phyloP scores from a whole-genome alignment of 2,797 vertebrate species.

The Acrossocheilus fasciatus region DNA sequence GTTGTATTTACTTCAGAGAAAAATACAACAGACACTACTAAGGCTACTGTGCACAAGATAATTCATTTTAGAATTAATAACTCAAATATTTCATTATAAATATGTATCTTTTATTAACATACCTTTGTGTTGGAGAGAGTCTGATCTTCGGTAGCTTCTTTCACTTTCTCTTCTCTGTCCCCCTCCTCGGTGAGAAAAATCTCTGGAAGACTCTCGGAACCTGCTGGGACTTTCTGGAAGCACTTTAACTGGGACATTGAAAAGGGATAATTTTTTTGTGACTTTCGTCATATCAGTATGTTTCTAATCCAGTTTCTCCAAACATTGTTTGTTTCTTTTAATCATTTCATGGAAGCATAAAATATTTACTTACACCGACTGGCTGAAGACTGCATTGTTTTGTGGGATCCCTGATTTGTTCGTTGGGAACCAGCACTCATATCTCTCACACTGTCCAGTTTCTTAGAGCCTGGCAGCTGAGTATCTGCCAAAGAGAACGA shows the following conservation, averaged over 20 bases:
- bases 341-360: neutral
- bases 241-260: conserved; percentile 80
- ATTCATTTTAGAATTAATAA: neutral
- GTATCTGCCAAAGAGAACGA: conserved; percentile 36
- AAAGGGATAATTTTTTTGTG: neutral
- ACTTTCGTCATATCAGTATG: neutral
- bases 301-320: conserved; percentile 9
- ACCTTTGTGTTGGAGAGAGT: conserved; percentile 81
- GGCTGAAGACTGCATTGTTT: conserved; percentile 60
- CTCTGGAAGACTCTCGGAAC: conserved; percentile 86
- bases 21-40: neutral
- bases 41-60: neutral
- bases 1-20: neutral
- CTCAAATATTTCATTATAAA: neutral
- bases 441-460: conserved; percentile 76
- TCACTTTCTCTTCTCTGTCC: conserved; percentile 85
- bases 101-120: conserved; percentile 9
- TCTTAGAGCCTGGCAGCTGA: conserved; percentile 59
- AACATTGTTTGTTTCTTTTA: neutral
- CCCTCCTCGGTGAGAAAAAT: conserved; percentile 83
- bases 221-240: conserved; percentile 82
- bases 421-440: conserved; percentile 72
- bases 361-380: conserved; percentile 64
- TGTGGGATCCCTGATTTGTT: conserved; percentile 75
- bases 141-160: conserved; percentile 81